Base-by-base conservation (phyloP, 1,140 invertebrate genomes). In the Drosophila mojavensis region DNA sequence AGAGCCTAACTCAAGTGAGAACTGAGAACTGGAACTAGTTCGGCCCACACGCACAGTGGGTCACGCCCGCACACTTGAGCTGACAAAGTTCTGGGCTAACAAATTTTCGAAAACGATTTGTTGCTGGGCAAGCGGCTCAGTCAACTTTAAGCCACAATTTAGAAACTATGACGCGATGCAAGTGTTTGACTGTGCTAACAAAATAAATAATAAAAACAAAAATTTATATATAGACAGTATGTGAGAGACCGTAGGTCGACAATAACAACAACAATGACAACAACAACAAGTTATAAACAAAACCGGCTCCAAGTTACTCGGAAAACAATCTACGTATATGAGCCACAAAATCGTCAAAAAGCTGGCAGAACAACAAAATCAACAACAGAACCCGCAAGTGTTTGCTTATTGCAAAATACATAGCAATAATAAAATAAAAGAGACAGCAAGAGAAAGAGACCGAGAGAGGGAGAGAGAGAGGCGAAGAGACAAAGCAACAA, bases 361-460 rank as follows among this genome's bases (percentile, higher is more conserved):
- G 67, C 75, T 41, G 54, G 50, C 62, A 67, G 67, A 67, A 53
- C 71, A 80, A 80, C 68, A 86, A 80, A 80, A 84, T 33, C 48
- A 47, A 47, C 36, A 39, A 48, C 33, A 53, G 48, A 64, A 26
- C 48, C 78, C 64, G 78, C 78, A 86, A 86, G 61, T 88, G 68
- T 86, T 86, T 81, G 78, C 79, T 86, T 79, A 81, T 88, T 86
- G 82, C 82, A 79, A 88, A 84, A 82, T 67, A 60, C 51, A 43
- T 10, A 59, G 50, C 33, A 69, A 47, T n/a, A 61, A 59, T 48
- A 69, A 39, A 51, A 60, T 17, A 26, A 28, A 71, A 51, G 26
- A 26, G 43, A 47, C 15, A 47, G 43, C 15, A 17, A 15, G 5
- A 47, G 24, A 58, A 36, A 7, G 20, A 74, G 43, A 47, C 28